Conservation (phyloP, 2,797 vertebrate species). For the Channallabes apus region DNA sequence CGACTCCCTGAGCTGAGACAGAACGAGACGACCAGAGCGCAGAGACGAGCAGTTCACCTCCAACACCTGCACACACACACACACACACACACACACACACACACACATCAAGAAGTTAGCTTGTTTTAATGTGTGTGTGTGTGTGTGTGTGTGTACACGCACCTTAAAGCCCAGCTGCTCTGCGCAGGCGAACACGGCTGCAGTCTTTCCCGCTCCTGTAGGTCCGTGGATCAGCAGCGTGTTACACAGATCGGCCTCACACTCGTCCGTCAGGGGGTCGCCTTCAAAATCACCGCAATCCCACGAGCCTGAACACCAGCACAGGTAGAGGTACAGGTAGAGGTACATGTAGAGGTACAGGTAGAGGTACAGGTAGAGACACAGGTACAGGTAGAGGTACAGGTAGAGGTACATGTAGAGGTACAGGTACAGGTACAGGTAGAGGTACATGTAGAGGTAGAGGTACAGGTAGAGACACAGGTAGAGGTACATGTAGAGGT, state of each 20-base stretch:
- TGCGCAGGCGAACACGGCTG: constrained; percentile 90
- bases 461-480: too few species aligned
- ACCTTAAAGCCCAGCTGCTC: constrained; percentile 96
- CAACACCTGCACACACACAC: constrained; percentile 76
- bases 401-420: too few species aligned
- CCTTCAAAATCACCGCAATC: constrained; percentile 82
- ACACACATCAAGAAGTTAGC: not conserved
- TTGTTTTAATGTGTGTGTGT: not conserved
- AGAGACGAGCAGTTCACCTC: constrained; percentile 93
- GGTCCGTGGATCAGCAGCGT: constrained; percentile 87
- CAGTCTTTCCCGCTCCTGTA: constrained; percentile 88
- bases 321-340: not conserved
- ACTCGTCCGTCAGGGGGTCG: constrained; percentile 65
- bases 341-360: too few species aligned
- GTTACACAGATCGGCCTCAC: constrained; percentile 75
- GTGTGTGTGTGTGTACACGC: constrained; percentile 27
- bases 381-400: too few species aligned
- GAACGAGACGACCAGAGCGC: constrained; percentile 76
- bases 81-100: constrained; percentile 16
- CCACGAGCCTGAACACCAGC: constrained; percentile 71
- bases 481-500: too few species aligned
- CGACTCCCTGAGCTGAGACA: constrained; percentile 91
- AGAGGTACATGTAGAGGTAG: too few species aligned
- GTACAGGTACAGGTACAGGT: too few species aligned
- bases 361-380: not conserved